Conservation (phyloP, 2,888 invertebrate genomes). For the Scrobipalpa costella region DNA sequence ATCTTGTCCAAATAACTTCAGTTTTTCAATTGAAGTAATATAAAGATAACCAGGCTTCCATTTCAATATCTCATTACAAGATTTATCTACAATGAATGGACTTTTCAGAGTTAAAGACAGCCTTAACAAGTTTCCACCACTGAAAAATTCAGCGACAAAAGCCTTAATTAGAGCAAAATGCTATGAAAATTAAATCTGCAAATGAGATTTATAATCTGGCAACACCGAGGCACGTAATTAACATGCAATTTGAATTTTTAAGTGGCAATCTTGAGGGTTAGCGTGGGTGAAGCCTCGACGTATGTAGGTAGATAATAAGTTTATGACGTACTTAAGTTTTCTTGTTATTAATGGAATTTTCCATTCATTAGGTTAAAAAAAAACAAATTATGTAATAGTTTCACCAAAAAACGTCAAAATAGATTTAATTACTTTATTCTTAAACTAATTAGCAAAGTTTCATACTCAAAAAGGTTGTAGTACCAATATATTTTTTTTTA, state of each 20-base stretch:
- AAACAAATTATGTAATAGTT: too few relatives aligned
- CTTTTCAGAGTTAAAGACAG: background rate
- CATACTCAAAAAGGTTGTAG: too few relatives aligned
- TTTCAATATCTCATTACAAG: too few relatives aligned
- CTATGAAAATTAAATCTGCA: slow-evolving; percentile 26
- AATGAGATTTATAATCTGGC: slow-evolving; percentile 26
- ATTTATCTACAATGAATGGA: background rate
- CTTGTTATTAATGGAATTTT: background rate
- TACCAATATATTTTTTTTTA: too few relatives aligned
- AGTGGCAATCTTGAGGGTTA: slow-evolving; percentile 43
- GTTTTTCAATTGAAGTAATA: too few relatives aligned
- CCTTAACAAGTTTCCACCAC: background rate
- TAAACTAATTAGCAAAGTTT: too few relatives aligned
- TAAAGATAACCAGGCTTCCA: too few relatives aligned
- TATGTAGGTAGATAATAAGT: slow-evolving; percentile 1
- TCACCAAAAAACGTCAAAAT: background rate
- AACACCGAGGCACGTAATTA: slow-evolving; percentile 37
- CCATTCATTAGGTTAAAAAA: too few relatives aligned
- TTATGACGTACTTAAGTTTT: background rate
- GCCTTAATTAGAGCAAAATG: slow-evolving; percentile 4
- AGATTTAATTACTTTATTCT: too few relatives aligned
- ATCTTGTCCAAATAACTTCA: too few relatives aligned
- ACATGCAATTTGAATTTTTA: slow-evolving; percentile 45
- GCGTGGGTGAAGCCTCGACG: background rate
- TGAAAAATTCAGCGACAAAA: background rate